Conservation (phyloP, 2,797 vertebrate genomes). For the Gambusia yucatana region DNA sequence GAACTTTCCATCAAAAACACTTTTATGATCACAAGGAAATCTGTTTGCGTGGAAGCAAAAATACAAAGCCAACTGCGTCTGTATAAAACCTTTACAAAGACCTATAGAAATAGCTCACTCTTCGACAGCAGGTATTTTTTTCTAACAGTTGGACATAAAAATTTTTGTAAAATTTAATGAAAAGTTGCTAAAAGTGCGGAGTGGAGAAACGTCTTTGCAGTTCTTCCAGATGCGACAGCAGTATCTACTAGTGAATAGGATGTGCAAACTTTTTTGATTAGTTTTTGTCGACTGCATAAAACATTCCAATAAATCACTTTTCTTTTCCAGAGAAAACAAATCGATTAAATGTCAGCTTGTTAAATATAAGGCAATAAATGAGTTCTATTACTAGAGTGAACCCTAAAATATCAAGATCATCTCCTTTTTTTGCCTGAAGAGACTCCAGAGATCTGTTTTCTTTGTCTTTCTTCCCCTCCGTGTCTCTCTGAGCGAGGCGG, state of each 20-base stretch:
- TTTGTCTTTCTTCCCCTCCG: background rate
- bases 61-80: background rate
- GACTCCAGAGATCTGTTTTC: slow-evolving; percentile 13
- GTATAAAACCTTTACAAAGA: background rate
- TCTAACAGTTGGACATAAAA: background rate
- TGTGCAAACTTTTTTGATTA: background rate
- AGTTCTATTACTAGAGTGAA: background rate
- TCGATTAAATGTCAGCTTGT: background rate
- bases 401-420: background rate
- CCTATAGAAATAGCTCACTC: background rate
- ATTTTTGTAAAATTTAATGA: background rate
- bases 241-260: background rate
- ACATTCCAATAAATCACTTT: background rate
- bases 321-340: background rate
- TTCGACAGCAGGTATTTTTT: background rate
- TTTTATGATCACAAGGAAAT: background rate
- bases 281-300: background rate
- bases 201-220: background rate
- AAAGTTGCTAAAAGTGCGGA: background rate
- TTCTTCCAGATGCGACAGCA: background rate
- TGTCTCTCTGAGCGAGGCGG: slow-evolving; percentile 21
- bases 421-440: background rate
- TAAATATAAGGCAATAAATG: background rate
- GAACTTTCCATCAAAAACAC: background rate
- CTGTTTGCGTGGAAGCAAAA: background rate